A percentile compares a stretch with the other conserved stretches of the same genome.
Evolutionary conservation across 2,888 invertebrate genomes (phyloP).

Genomic region (Chironomus tentans): DNA sequence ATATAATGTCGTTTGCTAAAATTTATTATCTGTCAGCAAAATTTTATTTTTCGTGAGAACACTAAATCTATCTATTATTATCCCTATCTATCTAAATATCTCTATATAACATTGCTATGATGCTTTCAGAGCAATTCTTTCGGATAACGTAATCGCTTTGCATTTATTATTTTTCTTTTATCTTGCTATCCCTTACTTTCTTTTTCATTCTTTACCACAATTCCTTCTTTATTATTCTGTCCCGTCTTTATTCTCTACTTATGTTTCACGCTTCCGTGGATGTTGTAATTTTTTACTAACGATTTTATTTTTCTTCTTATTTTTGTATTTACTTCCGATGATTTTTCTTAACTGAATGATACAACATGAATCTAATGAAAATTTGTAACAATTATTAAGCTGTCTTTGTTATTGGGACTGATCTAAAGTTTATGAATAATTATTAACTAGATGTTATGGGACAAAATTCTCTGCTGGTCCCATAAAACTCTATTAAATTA

Average conservation of each 20-base stretch:
- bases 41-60: neutral
- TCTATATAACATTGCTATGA: neutral
- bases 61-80: neutral
- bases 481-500: too few relatives aligned
- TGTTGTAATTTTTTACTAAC: neutral
- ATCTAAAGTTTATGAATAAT: too few relatives aligned
- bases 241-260: too few relatives aligned
- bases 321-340: neutral
- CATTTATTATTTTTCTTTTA: neutral
- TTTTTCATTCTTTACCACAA: too few relatives aligned
- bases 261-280: neutral
- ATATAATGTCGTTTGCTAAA: neutral
- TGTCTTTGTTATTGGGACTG: too few relatives aligned
- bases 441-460: too few relatives aligned
- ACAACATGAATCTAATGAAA: too few relatives aligned
- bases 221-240: neutral
- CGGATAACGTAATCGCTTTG: neutral
- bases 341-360: neutral
- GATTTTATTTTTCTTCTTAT: neutral
- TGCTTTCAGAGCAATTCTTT: neutral
- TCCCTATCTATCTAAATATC: neutral
- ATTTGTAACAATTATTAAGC: too few relatives aligned
- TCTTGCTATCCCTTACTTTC: neutral
- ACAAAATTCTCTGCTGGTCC: too few relatives aligned
- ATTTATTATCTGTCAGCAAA: neutral